Evolutionary conservation across 2,797 vertebrate genomes (phyloP), one percentile per base, ranked within the genome.

Genomic region (Coregonus suidteri): DNA sequence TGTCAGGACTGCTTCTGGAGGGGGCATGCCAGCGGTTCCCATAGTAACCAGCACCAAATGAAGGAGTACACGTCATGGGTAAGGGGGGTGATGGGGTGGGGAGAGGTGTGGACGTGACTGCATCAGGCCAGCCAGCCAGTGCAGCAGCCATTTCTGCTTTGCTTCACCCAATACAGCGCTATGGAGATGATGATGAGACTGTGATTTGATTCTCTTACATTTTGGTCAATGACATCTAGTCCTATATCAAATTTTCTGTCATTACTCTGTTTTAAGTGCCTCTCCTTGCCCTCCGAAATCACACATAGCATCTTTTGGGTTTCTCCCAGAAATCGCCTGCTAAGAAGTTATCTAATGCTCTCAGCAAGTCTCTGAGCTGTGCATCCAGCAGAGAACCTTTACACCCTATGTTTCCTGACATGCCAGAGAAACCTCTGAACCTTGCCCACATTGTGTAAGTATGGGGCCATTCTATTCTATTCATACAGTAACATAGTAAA

Each of bases 41-140:
- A 99, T 95, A 99, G 97, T 95, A 99, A 99, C 97, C 98, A 99
- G 94, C 98, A 99, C 93, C 98, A 99, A 95, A 99, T 99, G 98
- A 99, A 99, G 95, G 98, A 99, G 93, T 98, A 99, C 90, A 99
- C 97, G 77, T 99, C 98, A 92, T 99, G 98, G 98, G 98, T 99
- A 95, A 95, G 93, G 86, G 79, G 74, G 89, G 77, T 82, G 54
- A 34, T 18, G 77, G 65, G 74, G 77, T 68, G 41, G 53, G 51
- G 78, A 81, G 84, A 25, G 59, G 73, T 34, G 85, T 89, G 85
- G 90, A 88, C 83, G 85, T 88, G 90, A 89, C 88, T 80, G 81
- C 87, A 82, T 77, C 72, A 80, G 81, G 82, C 88, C 79, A 83
- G 84, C 86, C 83, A 73, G 84, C 86, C 83, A 73, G 37, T 72